phyloP scores from a whole-genome alignment of 2,888 invertebrate species.

The Napeogenes sylphis region DNA sequence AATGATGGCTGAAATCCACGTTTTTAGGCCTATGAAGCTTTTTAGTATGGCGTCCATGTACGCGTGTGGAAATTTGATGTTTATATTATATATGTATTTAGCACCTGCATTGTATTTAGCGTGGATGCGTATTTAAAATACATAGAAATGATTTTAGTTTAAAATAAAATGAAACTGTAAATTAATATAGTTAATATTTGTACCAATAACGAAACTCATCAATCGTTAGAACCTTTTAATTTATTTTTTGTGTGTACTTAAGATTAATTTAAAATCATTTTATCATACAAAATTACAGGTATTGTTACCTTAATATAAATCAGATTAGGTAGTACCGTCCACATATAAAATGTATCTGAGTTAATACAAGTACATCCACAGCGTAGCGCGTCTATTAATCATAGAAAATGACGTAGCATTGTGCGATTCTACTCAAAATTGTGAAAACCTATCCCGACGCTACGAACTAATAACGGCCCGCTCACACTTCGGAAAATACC shows the following conservation, averaged over 20 bases:
- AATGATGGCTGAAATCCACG: slow-evolving; percentile 60
- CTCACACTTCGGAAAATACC: slow-evolving; percentile 67
- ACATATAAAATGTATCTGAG: slow-evolving; percentile 12
- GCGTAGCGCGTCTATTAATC: slow-evolving; percentile 67
- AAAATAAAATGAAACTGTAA: no score
- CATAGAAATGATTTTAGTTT: background rate
- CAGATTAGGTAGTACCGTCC: no score
- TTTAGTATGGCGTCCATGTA: slow-evolving; percentile 61
- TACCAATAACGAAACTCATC: no score
- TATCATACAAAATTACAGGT: no score
- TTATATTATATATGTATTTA: slow-evolving; percentile 42
- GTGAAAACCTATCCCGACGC: slow-evolving; percentile 73
- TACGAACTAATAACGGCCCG: slow-evolving; percentile 68
- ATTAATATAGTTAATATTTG: no score
- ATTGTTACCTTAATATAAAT: no score
- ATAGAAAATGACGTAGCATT: slow-evolving; percentile 72
- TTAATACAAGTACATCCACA: slow-evolving; percentile 31
- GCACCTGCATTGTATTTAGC: slow-evolving; percentile 17
- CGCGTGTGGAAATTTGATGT: slow-evolving; percentile 50
- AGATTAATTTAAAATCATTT: no score
- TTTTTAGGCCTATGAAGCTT: slow-evolving; percentile 74
- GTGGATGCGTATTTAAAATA: background rate
- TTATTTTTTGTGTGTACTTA: no score
- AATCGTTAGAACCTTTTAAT: no score
- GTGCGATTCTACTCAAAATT: slow-evolving; percentile 70